A percentile compares a stretch with the other conserved stretches of the same genome.
Conservation (phyloP, 2,113 vertebrate species). For the Phrynosoma platyrhinos region DNA sequence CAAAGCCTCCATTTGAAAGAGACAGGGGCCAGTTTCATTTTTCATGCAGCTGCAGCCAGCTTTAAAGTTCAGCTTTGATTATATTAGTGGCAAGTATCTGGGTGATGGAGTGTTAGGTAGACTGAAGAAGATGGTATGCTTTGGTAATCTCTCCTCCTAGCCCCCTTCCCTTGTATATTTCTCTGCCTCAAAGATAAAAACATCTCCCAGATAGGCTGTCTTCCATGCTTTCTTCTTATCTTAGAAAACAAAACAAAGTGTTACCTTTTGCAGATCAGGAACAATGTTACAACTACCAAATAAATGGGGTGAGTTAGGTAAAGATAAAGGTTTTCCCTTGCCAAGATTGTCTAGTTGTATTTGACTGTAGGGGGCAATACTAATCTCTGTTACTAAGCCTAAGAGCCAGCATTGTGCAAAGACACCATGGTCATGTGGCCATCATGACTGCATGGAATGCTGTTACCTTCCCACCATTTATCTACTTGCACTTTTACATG, state of each 20-base stretch:
- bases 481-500: no score
- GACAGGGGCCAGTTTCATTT: not conserved
- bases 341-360: no score
- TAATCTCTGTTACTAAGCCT: no score
- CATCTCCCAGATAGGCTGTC: not conserved
- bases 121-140: not conserved
- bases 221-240: not conserved
- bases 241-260: not conserved
- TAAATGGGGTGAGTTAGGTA: no score
- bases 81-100: not conserved
- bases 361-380: no score
- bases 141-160: not conserved
- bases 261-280: not conserved
- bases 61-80: conserved; percentile 23
- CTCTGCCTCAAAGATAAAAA: no score
- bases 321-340: no score
- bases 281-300: not conserved
- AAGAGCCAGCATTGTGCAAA: no score
- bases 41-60: not conserved
- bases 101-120: not conserved
- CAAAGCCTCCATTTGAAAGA: conserved; percentile 7
- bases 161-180: not conserved
- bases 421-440: no score
- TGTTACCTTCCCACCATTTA: no score
- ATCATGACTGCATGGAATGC: no score